Conservation (phyloP, 2,113 vertebrate species). For the Nerophis ophidion region DNA sequence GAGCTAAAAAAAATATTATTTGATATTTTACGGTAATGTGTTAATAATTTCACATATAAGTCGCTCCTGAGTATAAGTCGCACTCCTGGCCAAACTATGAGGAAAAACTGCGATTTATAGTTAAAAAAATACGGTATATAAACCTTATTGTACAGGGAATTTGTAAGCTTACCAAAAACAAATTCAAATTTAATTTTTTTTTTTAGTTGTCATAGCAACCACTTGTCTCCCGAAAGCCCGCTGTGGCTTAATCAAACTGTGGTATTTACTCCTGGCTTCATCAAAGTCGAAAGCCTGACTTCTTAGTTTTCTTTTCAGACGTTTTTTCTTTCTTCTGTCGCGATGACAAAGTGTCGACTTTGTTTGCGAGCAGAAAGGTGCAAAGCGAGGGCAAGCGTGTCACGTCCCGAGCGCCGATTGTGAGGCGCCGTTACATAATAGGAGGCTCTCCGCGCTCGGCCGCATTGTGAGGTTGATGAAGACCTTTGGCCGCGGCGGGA, state of each 20-base stretch:
- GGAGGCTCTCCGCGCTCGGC: conserved; percentile 21
- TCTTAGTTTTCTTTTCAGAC: conserved; percentile 24
- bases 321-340: conserved; percentile 14
- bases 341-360: conserved; percentile 17
- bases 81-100: too few species aligned
- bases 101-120: too few species aligned
- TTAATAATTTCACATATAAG: too few species aligned
- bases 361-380: conserved; percentile 27
- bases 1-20: too few species aligned
- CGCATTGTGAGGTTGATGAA: conserved; percentile 22
- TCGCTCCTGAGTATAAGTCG: too few species aligned
- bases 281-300: conserved; percentile 18
- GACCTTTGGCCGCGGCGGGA: conserved; percentile 34
- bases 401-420: conserved; percentile 10
- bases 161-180: neutral
- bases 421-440: conserved; percentile 9
- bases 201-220: conserved; percentile 2
- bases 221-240: conserved; percentile 18
- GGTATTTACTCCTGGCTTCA: conserved; percentile 17
- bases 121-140: too few species aligned
- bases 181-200: conserved; percentile 6
- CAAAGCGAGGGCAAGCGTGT: conserved; percentile 12
- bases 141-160: too few species aligned
- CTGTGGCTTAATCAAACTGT: conserved; percentile 16
- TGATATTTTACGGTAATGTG: too few species aligned